Percentiles rank a stretch among this genome's conserved stretches.
These are phyloP conservation scores for Cosmia pyralina DNA, from an alignment of 2,888 invertebrate species.

Conservation along the genomic window DNA sequence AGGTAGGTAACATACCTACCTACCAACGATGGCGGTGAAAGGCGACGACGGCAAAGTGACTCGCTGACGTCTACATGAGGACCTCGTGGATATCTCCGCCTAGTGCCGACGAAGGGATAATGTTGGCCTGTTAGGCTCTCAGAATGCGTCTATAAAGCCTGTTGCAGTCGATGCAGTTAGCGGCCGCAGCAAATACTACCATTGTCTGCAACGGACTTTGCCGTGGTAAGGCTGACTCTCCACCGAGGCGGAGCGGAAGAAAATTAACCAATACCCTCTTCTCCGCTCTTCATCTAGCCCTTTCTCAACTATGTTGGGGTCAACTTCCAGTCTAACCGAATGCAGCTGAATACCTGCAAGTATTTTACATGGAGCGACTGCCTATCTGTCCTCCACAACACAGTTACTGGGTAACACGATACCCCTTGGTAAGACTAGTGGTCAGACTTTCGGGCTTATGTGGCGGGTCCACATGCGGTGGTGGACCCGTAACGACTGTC, in stretches of 20 bases:
- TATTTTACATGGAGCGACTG: neutral
- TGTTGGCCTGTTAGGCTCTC: neutral
- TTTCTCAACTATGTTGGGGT: neutral
- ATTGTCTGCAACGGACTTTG: neutral
- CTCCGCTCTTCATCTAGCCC: neutral
- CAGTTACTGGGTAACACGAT: neutral
- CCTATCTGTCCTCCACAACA: neutral
- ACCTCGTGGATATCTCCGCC: neutral
- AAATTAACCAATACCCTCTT: neutral
- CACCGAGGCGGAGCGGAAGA: neutral
- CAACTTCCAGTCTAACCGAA: neutral
- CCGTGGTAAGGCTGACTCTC: neutral
- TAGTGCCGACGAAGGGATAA: neutral
- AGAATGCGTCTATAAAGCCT: neutral
- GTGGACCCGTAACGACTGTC: neutral
- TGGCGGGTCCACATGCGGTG: no score
- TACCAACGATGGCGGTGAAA: neutral
- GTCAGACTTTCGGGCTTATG: neutral
- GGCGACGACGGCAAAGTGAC: neutral
- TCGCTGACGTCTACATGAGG: neutral
- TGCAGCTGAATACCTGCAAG: neutral
- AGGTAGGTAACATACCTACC: neutral
- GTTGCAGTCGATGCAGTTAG: neutral
- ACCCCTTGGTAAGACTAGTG: neutral
- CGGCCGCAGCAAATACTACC: neutral